These are phyloP conservation scores for Saxidomus purpurata DNA, from an alignment of 1,140 invertebrate genomes.

Conservation along the genomic window DNA sequence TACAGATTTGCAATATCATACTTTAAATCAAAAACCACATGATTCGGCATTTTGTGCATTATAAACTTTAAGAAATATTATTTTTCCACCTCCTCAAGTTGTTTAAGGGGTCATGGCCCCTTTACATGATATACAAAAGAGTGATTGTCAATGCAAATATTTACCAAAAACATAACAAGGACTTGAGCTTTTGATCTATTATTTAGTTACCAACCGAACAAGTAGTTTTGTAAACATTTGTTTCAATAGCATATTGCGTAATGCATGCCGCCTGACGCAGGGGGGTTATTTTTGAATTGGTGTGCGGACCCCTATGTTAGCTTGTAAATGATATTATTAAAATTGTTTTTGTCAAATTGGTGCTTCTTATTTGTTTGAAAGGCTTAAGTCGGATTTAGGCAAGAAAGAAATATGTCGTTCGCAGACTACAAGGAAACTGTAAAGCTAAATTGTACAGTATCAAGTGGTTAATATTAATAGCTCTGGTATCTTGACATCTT, in stretches of 20 bases:
- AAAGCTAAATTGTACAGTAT: no score
- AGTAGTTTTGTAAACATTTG: background rate
- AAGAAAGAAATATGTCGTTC: no score
- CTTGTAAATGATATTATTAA: no score
- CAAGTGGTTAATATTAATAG: no score
- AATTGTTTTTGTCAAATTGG: no score
- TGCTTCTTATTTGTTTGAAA: no score
- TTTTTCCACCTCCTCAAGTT: background rate
- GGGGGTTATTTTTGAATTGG: background rate
- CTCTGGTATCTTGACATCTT: no score
- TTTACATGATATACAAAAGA: background rate
- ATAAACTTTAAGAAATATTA: background rate
- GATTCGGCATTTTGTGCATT: background rate
- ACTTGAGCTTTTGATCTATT: background rate
- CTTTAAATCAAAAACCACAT: background rate
- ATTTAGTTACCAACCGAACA: background rate
- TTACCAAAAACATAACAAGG: background rate
- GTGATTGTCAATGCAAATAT: background rate
- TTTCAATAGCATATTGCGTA: background rate
- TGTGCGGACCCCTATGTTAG: no score
- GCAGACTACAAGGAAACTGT: no score
- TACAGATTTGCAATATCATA: background rate
- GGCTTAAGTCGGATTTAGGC: no score
- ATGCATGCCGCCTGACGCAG: background rate
- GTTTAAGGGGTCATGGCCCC: background rate